These are phyloP conservation scores for Brachionus calyciflorus DNA, from an alignment of 1,140 invertebrate species.

Conservation along the genomic window DNA sequence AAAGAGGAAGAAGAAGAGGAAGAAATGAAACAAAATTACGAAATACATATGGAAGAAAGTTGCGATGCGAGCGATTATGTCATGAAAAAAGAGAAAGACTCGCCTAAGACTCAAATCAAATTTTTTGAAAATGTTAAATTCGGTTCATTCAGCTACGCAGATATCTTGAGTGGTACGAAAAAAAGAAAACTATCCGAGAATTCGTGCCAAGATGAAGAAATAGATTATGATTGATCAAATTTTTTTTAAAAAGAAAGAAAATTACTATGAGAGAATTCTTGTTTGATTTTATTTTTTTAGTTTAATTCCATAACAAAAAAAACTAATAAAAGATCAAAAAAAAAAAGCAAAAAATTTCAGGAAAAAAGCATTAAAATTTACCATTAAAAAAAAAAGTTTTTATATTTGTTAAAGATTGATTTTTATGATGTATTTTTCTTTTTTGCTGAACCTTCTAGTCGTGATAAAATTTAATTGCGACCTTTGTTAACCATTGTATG, in stretches of 20 bases:
- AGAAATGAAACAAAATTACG: neutral
- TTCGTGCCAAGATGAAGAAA: constrained; percentile 4
- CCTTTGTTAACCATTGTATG: too few relatives aligned
- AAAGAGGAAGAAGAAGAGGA: constrained; percentile 35
- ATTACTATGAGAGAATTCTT: neutral
- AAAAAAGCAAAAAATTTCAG: neutral
- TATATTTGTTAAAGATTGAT: neutral
- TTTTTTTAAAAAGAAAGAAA: neutral
- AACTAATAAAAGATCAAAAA: constrained; percentile 12
- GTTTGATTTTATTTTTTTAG: neutral
- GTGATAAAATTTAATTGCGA: too few relatives aligned
- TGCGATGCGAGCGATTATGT: constrained; percentile 6
- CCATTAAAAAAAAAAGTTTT: neutral
- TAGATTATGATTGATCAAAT: neutral
- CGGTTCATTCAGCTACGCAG: neutral
- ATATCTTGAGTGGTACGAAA: constrained; percentile 9
- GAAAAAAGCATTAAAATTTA: constrained; percentile 7
- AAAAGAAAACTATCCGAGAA: constrained; percentile 35
- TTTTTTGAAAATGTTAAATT: constrained; percentile 8
- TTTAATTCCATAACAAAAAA: constrained; percentile 5
- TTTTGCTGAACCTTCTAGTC: too few relatives aligned
- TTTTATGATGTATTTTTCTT: constrained; percentile 9
- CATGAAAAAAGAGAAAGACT: neutral
- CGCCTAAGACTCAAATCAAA: neutral
- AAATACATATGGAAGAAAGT: neutral